Conservation (phyloP, 2,888 invertebrate species). For the Drosophila sordidapex region DNA sequence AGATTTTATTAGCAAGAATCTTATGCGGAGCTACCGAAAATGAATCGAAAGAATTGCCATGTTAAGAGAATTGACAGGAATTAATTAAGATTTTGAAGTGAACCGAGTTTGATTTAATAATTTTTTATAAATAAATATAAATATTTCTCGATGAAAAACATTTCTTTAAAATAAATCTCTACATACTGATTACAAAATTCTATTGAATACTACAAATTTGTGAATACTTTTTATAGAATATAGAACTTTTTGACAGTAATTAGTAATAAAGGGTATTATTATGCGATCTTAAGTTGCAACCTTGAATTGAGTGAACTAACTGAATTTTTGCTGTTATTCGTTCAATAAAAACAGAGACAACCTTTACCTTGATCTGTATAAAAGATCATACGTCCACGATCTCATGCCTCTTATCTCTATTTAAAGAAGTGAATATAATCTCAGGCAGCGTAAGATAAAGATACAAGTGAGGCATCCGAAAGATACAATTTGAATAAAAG, state of each 20-base stretch:
- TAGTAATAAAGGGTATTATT: neutral
- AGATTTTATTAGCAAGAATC: constrained; percentile 67
- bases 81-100: neutral
- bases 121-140: neutral
- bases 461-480: neutral
- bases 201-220: neutral
- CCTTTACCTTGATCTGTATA: constrained; percentile 10
- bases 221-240: too few species aligned
- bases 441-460: constrained; percentile 9
- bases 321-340: too few species aligned
- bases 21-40: neutral
- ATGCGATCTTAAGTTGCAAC: neutral
- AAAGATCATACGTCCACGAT: neutral
- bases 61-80: neutral
- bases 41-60: neutral
- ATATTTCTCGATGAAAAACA: neutral
- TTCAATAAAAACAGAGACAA: neutral
- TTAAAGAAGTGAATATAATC: neutral
- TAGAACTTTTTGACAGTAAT: neutral
- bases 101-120: neutral
- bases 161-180: neutral
- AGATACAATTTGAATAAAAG: constrained; percentile 34
- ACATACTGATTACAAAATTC: neutral
- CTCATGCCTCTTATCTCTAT: constrained; percentile 3
- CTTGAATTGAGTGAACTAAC: neutral